phyloP scores from a whole-genome alignment of 2,797 vertebrate species.

The Acanthiza pusilla region DNA sequence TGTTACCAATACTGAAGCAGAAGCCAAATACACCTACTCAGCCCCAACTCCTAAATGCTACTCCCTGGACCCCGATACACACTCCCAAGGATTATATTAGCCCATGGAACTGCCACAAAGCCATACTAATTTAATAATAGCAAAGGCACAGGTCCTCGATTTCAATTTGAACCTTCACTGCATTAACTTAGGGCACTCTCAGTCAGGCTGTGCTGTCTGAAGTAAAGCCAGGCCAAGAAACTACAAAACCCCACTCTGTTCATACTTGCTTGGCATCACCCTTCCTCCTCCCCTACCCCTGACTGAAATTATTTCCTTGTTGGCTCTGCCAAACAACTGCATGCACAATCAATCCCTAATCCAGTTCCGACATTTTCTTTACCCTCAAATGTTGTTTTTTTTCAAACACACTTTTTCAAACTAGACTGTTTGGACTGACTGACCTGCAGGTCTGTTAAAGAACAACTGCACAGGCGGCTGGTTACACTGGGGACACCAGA shows the following conservation, averaged over 20 bases:
- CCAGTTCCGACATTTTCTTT: background rate
- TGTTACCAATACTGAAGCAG: background rate
- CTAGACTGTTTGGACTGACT: background rate
- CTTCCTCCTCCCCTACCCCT: background rate
- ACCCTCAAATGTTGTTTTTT: background rate
- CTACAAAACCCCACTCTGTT: conserved; percentile 12
- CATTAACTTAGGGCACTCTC: background rate
- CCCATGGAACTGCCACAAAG: background rate
- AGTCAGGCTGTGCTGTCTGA: background rate
- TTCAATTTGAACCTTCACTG: background rate
- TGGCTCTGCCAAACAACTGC: conserved; percentile 3
- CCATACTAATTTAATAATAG: background rate
- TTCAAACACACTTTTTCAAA: background rate
- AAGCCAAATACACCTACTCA: background rate
- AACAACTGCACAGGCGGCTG: no score
- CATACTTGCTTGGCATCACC: background rate
- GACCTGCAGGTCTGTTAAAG: background rate
- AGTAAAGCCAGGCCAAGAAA: conserved; percentile 33
- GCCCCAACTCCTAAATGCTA: background rate
- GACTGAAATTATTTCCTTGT: background rate
- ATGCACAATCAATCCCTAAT: background rate
- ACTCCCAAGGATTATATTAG: background rate
- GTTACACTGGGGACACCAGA: background rate
- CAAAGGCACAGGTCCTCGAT: background rate
- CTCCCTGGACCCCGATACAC: background rate